Evolutionary conservation across 2,888 invertebrate species (phyloP), one percentile per base, ranked within the genome.

Genomic region (Andrena fulva): DNA sequence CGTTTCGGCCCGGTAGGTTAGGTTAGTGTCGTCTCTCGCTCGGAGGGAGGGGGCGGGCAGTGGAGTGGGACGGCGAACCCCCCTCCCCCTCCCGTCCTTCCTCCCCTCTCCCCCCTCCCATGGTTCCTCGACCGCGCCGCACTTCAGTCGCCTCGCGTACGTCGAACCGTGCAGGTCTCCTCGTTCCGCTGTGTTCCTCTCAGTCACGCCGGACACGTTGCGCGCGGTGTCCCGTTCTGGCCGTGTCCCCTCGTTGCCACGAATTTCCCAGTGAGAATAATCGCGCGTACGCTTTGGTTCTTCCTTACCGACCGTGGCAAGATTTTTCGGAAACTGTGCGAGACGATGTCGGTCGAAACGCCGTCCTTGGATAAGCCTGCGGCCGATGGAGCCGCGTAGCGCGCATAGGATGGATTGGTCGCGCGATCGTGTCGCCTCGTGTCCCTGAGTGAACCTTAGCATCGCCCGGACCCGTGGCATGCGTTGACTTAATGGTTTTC

Each of bases 401-500:
- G 78, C 71, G 42, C 66, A 48, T 67, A 67, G 74, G 50, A 6
- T 50, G 24, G 50, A 74, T 60, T 66, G 63, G 63, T 59, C 35
- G 81, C 67, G 31, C 50, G 66, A 73, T 24, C 50, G 71, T 67
- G 59, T 62, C 69, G 63, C 67, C 70, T 70, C 67, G 64, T 60
- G 70, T 60, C 27, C 27, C 20, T 12, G 35, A 31, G 66, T 71
- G 74, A 69, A 69, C 72, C 72, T 67, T 66, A 54, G n/a, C 64
- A 35, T 66, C 74, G 63, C 59, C 59, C 70, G 64, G 42, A 62
- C 42, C 52, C 54, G 62, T 80, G 77, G 80, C 64, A 80, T 80
- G 84, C 12, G 73, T 67, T 80, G 77, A 77, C 66, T 80, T 75
- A 56, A 94, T 94, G 93, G 93, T 94, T 75, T 92, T 93, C 90